These are phyloP conservation scores for Strix occidentalis DNA, from an alignment of 2,797 vertebrate genomes.

Conservation along the genomic window DNA sequence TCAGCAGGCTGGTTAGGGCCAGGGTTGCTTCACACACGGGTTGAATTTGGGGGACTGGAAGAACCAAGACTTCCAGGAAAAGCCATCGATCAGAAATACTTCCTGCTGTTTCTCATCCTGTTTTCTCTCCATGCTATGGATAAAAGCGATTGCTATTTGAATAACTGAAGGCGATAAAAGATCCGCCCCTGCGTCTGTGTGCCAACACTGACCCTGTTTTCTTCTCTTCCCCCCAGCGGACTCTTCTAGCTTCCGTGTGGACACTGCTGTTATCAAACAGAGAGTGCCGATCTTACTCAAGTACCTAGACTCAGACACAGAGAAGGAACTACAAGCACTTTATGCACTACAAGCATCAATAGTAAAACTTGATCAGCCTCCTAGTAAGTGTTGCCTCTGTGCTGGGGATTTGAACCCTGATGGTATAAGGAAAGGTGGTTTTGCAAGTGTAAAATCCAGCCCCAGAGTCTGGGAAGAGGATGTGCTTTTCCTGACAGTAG, in stretches of 20 bases:
- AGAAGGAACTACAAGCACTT: slow-evolving; percentile 99
- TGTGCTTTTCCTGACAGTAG: background rate
- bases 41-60: background rate
- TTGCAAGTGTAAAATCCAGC: background rate
- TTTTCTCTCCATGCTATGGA: background rate
- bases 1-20: background rate
- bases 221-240: slow-evolving; percentile 80
- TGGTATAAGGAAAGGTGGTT: background rate
- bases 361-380: slow-evolving; percentile 96
- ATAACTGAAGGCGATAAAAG: background rate
- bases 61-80: background rate
- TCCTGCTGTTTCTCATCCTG: background rate
- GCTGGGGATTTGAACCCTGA: background rate
- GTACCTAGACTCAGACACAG: slow-evolving; percentile 97
- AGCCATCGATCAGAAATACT: background rate
- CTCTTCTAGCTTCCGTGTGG: slow-evolving; percentile 90
- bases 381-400: slow-evolving; percentile 84
- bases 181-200: accelerated
- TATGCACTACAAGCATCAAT: slow-evolving; percentile 99
- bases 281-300: slow-evolving; percentile 97
- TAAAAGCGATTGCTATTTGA: background rate
- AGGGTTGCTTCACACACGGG: background rate
- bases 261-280: slow-evolving; percentile 93
- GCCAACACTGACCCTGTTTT: background rate
- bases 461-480: background rate